These are phyloP conservation scores for Tetheella fluctuosa DNA, from an alignment of 2,888 invertebrate genomes.

Conservation along the genomic window DNA sequence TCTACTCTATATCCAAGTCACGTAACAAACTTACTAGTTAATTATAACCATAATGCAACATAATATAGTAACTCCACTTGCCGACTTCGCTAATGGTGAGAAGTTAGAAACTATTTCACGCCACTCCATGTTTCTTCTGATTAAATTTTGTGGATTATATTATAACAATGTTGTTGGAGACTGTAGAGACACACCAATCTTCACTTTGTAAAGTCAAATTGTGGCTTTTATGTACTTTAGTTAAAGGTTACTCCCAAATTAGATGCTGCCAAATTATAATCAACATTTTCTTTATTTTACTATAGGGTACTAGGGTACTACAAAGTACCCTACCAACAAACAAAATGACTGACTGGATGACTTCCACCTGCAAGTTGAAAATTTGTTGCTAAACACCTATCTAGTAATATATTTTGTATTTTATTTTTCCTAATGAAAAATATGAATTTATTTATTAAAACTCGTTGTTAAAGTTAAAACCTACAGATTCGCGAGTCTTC, in stretches of 20 bases:
- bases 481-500: neutral
- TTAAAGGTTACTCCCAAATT: neutral
- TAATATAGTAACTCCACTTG: neutral
- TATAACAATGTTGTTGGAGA: slow-evolving; percentile 9
- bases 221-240: neutral
- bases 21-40: slow-evolving; percentile 12
- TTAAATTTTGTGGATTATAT: slow-evolving; percentile 10
- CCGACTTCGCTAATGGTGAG: slow-evolving; percentile 6
- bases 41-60: slow-evolving; percentile 13
- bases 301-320: too few relatives aligned
- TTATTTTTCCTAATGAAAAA: too few relatives aligned
- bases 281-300: neutral
- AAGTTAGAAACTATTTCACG: slow-evolving; percentile 7
- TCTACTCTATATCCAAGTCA: neutral
- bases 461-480: neutral
- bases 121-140: slow-evolving; percentile 14
- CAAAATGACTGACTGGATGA: too few relatives aligned
- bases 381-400: too few relatives aligned
- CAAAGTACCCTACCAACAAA: too few relatives aligned
- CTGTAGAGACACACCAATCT: neutral
- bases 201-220: neutral
- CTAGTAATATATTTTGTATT: too few relatives aligned
- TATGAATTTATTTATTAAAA: too few relatives aligned
- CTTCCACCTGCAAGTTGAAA: too few relatives aligned
- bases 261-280: neutral